Evolutionary conservation across 2,797 vertebrate species (phyloP).

Genomic region (Tragopan temminckii): DNA sequence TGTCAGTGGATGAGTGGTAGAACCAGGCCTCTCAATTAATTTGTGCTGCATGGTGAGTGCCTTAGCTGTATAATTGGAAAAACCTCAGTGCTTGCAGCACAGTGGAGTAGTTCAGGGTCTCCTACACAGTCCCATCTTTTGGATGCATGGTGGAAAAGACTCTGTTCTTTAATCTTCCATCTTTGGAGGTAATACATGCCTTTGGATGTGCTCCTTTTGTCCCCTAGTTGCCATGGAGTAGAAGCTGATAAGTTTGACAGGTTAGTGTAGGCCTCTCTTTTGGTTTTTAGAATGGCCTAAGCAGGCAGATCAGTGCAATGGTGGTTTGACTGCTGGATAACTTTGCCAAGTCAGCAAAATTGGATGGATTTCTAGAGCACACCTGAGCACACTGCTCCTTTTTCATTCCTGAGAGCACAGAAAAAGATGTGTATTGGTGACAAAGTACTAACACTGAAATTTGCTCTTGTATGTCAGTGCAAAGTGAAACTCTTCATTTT

Average conservation of each 20-base stretch:
- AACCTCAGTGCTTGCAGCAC: background rate
- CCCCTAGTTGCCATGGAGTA: background rate
- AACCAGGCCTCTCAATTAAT: conserved; percentile 13
- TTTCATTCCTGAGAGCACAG: background rate
- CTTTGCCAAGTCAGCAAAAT: background rate
- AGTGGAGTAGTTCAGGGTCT: background rate
- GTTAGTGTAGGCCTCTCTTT: background rate
- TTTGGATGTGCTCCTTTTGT: background rate
- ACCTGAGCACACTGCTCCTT: background rate
- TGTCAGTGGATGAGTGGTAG: conserved; percentile 5
- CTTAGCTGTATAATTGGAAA: background rate
- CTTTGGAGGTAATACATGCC: background rate
- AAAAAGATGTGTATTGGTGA: accelerated
- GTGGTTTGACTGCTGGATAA: background rate
- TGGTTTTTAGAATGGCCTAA: background rate
- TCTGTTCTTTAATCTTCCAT: accelerated
- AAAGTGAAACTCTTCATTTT: background rate
- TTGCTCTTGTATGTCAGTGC: accelerated
- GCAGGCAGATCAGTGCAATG: background rate
- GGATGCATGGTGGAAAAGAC: background rate
- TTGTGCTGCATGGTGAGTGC: accelerated
- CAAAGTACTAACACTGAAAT: background rate
- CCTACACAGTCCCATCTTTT: background rate
- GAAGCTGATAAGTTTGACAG: background rate
- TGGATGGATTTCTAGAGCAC: background rate